Percentiles rank a stretch among this genome's conserved stretches.
phyloP scores from a whole-genome alignment of 1,140 invertebrate genomes.

The Cepaea nemoralis region DNA sequence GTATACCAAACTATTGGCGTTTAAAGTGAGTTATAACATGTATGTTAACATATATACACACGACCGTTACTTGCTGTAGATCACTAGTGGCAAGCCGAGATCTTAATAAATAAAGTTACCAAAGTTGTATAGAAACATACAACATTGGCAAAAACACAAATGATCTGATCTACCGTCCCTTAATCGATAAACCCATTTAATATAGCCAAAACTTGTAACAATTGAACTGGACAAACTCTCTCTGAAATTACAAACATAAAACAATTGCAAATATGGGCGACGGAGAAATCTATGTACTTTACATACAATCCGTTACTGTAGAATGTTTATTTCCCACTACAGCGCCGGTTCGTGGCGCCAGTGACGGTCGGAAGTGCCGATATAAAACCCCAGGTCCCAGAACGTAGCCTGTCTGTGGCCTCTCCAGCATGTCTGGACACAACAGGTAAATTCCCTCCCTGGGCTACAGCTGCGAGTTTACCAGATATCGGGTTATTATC shows the following conservation, averaged over 20 bases:
- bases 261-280: neutral
- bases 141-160: neutral
- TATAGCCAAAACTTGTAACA: neutral
- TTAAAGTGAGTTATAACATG: neutral
- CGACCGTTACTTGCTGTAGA: no score
- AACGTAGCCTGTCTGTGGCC: neutral
- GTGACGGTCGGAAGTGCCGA: neutral
- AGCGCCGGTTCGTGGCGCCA: neutral
- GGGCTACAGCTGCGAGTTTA: neutral
- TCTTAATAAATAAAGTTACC: neutral
- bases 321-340: neutral
- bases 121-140: no score
- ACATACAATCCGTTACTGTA: neutral
- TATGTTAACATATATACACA: neutral
- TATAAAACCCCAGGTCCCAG: neutral
- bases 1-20: neutral
- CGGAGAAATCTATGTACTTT: neutral
- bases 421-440: neutral
- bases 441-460: neutral
- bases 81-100: no score
- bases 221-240: neutral
- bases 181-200: neutral
- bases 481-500: neutral
- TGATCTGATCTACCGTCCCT: neutral
- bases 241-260: neutral